These are phyloP conservation scores for Caenorhabditis tropicalis DNA, from an alignment of 1,140 invertebrate species.

Conservation along the genomic window DNA sequence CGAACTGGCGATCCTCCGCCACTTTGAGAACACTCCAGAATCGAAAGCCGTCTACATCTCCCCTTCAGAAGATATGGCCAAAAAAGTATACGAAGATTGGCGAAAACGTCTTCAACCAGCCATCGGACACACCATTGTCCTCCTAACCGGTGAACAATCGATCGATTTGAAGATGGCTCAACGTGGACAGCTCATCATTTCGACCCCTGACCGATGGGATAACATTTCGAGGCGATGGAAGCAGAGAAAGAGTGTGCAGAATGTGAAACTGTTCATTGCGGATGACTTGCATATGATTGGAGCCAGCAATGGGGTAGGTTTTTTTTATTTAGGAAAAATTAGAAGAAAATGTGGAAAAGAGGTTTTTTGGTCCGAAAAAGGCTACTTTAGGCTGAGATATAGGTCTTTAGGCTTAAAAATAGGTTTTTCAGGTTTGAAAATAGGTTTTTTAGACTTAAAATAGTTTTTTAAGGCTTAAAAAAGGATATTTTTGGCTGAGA, in stretches of 20 bases:
- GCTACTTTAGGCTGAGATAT: no score
- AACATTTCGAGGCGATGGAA: slow-evolving; percentile 97
- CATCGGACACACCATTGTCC: slow-evolving; percentile 84
- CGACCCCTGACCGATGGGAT: slow-evolving; percentile 85
- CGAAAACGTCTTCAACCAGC: slow-evolving; percentile 83
- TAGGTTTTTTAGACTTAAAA: no score
- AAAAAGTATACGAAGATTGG: slow-evolving; percentile 90
- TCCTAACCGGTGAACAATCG: slow-evolving; percentile 95
- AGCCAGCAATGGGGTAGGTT: slow-evolving; percentile 74
- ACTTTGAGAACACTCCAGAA: slow-evolving; percentile 80
- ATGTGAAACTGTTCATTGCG: slow-evolving; percentile 93
- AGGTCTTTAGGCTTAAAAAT: no score
- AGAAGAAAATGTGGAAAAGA: not conserved
- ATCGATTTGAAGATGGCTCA: slow-evolving; percentile 88
- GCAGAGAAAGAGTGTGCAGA: slow-evolving; percentile 96
- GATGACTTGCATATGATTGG: slow-evolving; percentile 89
- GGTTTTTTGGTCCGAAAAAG: no score
- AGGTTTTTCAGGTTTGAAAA: no score
- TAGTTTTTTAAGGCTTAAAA: no score
- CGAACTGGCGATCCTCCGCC: slow-evolving; percentile 91
- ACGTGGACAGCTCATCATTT: slow-evolving; percentile 88
- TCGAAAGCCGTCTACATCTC: slow-evolving; percentile 88
- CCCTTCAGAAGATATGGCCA: slow-evolving; percentile 87
- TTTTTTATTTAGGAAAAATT: not conserved
- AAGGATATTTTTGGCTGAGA: no score